Evolutionary conservation across 2,797 vertebrate species (phyloP).

Genomic region (Rhabdophis nuchalis): DNA sequence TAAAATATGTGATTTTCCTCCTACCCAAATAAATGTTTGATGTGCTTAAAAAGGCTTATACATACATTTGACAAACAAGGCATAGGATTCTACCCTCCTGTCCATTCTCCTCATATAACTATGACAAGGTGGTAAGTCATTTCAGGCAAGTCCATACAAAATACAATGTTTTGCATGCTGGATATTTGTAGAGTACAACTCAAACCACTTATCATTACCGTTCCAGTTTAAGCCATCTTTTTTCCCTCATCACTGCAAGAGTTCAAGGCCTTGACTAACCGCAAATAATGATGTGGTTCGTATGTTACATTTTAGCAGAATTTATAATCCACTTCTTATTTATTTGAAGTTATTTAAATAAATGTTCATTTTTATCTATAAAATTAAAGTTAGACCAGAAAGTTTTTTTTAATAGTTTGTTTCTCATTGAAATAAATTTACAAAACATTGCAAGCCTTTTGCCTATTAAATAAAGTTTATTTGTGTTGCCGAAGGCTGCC

Average conservation of each 20-base stretch:
- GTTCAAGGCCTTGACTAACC: constrained; percentile 46
- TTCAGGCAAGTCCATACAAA: constrained; percentile 19
- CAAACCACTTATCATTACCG: constrained; percentile 30
- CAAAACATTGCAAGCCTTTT: background rate
- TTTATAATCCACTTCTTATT: constrained; percentile 30
- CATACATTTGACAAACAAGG: accelerated
- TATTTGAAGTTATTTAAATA: background rate
- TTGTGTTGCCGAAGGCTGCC: background rate
- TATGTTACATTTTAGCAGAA: constrained; percentile 53
- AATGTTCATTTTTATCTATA: background rate
- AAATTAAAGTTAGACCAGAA: background rate
- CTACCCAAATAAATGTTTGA: background rate
- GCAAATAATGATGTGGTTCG: constrained; percentile 25
- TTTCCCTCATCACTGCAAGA: background rate
- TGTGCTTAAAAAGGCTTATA: background rate
- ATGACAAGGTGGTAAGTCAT: constrained; percentile 25
- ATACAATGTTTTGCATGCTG: constrained; percentile 12
- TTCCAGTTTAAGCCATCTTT: background rate
- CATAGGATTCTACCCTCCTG: background rate
- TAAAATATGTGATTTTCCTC: background rate
- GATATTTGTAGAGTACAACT: constrained; percentile 20
- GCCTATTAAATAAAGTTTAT: background rate
- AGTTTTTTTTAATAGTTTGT: background rate
- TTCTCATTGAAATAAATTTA: background rate
- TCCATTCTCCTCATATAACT: background rate